Base-by-base conservation (phyloP, 1,140 invertebrate genomes). In the Calosoma granatense region DNA sequence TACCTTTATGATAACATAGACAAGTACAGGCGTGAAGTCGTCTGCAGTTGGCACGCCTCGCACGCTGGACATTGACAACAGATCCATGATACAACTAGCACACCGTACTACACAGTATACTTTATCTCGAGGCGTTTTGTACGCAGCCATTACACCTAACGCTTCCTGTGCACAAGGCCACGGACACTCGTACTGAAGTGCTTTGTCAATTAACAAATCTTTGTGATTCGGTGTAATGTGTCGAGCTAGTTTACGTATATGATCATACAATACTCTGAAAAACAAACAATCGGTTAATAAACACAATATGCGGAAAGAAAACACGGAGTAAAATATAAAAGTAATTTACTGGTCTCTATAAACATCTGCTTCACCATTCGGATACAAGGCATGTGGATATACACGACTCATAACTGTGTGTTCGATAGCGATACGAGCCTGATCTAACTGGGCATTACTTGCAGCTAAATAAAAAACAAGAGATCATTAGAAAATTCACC, bases 91-190 rank as follows among this genome's bases (percentile, higher is more conserved):
- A 61, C 92, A 93, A 2, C 85, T 86, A 47, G 92, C 88, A 68
- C 92, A 95, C 15, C 92, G 83, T 63, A 85, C 80, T 36, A 94
- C 84, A 64, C 82, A 84, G 57, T 84, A 79, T n/a, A 98, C 77
- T 77, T 98, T 98, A 72, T 99, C 96, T 51, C 86, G 74, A 1
- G 96, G 92, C 23, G 94, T 94, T 74, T 94, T 92, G 73, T 94
- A 97, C 2, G 92, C 93, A 62, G 92, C 88, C 66, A 98, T 88
- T 61, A 92, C 86, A 53, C 83, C 78, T n/a, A 99, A 81, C 73
- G 94, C 92, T 43, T 88, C 84, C 74, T 98, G 95, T 36, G 96
- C 95, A 62, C 93, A 91, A n/a, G 92, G 86, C 95, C 93, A 98
- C 1, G 96, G 96, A 71, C 90, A 94, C 65, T 98, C 95, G 64